These are phyloP conservation scores for Pemphigus obesinymphae DNA, from an alignment of 1,140 invertebrate species.

Conservation along the genomic window DNA sequence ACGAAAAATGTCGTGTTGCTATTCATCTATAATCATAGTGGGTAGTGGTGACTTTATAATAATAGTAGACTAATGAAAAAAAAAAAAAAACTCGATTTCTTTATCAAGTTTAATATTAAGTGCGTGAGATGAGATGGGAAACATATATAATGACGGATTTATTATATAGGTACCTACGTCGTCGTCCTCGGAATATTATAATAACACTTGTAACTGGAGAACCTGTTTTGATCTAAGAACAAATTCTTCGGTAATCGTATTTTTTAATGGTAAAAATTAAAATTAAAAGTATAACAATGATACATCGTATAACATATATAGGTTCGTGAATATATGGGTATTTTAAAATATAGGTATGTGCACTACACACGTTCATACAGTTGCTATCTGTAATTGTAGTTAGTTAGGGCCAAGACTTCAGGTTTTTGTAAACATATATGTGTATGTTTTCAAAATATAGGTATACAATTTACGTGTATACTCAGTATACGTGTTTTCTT, in stretches of 20 bases:
- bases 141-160: conserved; percentile 35
- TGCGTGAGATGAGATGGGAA: neutral
- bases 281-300: neutral
- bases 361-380: neutral
- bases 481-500: no score
- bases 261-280: conserved; percentile 24
- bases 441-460: no score
- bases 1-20: conserved; percentile 12
- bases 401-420: neutral
- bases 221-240: conserved; percentile 18
- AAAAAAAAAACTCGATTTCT: neutral
- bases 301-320: neutral
- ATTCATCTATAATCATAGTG: neutral
- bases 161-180: neutral
- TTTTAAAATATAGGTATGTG: neutral
- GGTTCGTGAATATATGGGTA: neutral
- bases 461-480: no score
- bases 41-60: conserved; percentile 4
- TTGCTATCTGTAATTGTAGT: neutral
- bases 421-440: no score
- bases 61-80: neutral
- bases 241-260: conserved; percentile 32
- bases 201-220: conserved; percentile 34
- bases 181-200: neutral
- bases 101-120: neutral